Percentiles rank a stretch among this genome's conserved stretches.
phyloP scores from a whole-genome alignment of 2,888 invertebrate genomes.

The Epistrophella euchroma region DNA sequence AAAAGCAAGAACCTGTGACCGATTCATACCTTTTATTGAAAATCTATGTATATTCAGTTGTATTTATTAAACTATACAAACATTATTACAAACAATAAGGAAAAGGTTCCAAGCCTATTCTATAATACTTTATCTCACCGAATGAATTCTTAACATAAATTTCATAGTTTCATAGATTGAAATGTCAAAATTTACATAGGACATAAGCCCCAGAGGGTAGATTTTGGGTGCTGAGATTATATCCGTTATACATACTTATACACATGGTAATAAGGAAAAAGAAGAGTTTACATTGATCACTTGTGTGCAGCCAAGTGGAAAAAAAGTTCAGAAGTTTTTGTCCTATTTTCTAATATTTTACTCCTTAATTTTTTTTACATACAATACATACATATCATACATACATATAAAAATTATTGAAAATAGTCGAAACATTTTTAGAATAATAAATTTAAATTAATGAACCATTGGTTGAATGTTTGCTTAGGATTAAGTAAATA shows the following conservation, averaged over 20 bases:
- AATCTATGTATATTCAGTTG: not conserved
- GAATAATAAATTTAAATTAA: conserved; percentile 4
- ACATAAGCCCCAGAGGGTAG: not conserved
- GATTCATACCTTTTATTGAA: not conserved
- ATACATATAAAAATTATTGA: not conserved
- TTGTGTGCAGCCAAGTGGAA: not conserved
- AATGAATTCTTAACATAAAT: not conserved
- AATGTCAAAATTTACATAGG: conserved; percentile 8
- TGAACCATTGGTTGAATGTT: not conserved
- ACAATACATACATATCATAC: not conserved
- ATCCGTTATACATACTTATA: not conserved
- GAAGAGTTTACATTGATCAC: not conserved
- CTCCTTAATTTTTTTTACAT: not conserved
- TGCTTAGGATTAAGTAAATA: conserved; percentile 2
- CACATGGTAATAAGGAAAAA: not conserved
- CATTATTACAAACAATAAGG: not conserved
- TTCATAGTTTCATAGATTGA: not conserved
- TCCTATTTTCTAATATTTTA: conserved; percentile 3
- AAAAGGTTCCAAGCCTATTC: not conserved
- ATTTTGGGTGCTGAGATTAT: not conserved
- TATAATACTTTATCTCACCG: not conserved
- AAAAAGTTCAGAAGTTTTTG: not conserved
- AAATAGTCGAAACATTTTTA: not conserved
- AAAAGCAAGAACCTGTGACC: not conserved
- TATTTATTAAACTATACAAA: not conserved